A percentile compares a stretch with the other conserved stretches of the same genome.
phyloP scores from a whole-genome alignment of 2,888 invertebrate species.

The Caenorhabditis becei region DNA sequence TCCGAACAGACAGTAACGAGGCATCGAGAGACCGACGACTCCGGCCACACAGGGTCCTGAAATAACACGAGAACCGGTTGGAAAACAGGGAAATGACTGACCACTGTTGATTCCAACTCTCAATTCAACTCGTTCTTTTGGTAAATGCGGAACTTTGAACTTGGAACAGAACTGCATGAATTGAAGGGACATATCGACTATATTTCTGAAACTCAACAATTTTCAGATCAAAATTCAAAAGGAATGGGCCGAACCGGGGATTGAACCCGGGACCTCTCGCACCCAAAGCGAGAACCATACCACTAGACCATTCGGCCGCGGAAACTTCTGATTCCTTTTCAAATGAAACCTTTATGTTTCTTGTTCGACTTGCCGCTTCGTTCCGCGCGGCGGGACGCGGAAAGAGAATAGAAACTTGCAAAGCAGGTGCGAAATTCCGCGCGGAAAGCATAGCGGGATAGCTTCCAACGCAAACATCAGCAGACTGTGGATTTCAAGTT shows the following conservation, averaged over 20 bases:
- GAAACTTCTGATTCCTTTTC: neutral
- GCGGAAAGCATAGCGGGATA: slow-evolving; percentile 1
- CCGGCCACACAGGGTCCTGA: slow-evolving; percentile 67
- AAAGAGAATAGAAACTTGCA: too few relatives aligned
- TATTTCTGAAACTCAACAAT: slow-evolving; percentile 64
- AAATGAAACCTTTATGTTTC: neutral
- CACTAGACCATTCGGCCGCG: slow-evolving; percentile 80
- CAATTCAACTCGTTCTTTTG: slow-evolving; percentile 74
- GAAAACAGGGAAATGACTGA: slow-evolving; percentile 12
- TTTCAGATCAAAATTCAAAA: neutral
- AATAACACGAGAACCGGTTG: too few relatives aligned
- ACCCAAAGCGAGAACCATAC: slow-evolving; percentile 82
- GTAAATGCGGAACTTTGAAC: slow-evolving; percentile 75
- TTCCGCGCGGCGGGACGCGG: slow-evolving; percentile 21
- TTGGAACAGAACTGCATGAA: slow-evolving; percentile 68
- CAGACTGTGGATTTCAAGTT: neutral
- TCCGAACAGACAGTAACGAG: slow-evolving; percentile 78
- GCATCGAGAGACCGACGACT: slow-evolving; percentile 77
- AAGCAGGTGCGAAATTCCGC: neutral
- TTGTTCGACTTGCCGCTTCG: neutral
- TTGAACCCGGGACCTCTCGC: slow-evolving; percentile 82
- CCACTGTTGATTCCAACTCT: slow-evolving; percentile 78
- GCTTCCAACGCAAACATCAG: neutral
- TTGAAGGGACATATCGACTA: slow-evolving; percentile 73
- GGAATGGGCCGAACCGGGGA: slow-evolving; percentile 69